Percentiles rank a stretch among this genome's conserved stretches.
These are phyloP conservation scores for Bothrops alternatus DNA, from an alignment of 2,797 vertebrate species.

Conservation along the genomic window DNA sequence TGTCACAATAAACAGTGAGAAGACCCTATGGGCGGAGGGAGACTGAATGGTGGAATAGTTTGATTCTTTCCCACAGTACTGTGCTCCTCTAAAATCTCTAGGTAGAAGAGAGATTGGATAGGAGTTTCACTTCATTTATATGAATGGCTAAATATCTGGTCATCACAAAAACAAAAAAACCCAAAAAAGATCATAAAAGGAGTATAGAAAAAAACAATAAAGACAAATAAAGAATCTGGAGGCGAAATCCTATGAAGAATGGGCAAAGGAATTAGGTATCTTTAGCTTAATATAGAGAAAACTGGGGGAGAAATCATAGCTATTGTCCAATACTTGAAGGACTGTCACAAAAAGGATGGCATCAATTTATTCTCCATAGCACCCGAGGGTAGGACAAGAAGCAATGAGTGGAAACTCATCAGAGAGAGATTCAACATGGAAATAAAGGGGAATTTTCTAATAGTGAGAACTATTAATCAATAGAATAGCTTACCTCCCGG, in stretches of 20 bases:
- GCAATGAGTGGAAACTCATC: background rate
- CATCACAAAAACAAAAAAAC: background rate
- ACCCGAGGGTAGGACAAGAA: background rate
- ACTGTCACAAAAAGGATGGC: background rate
- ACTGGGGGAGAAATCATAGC: background rate
- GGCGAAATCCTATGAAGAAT: background rate
- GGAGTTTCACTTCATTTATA: background rate
- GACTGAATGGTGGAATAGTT: background rate
- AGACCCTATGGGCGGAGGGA: background rate
- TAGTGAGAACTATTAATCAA: background rate
- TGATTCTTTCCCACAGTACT: background rate
- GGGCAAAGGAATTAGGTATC: background rate
- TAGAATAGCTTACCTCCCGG: background rate
- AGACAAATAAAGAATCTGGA: background rate
- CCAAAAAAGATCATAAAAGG: background rate
- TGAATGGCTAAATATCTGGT: background rate
- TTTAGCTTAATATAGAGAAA: background rate
- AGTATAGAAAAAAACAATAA: background rate
- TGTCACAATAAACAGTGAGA: background rate
- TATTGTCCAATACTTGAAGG: background rate
- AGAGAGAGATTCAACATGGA: background rate
- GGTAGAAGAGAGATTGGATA: background rate
- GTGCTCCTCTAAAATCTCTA: background rate
- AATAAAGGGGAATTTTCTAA: background rate
- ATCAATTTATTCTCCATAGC: background rate